Base-by-base conservation (phyloP, 2,888 invertebrate genomes). In the Ramazzottius varieornatus region DNA sequence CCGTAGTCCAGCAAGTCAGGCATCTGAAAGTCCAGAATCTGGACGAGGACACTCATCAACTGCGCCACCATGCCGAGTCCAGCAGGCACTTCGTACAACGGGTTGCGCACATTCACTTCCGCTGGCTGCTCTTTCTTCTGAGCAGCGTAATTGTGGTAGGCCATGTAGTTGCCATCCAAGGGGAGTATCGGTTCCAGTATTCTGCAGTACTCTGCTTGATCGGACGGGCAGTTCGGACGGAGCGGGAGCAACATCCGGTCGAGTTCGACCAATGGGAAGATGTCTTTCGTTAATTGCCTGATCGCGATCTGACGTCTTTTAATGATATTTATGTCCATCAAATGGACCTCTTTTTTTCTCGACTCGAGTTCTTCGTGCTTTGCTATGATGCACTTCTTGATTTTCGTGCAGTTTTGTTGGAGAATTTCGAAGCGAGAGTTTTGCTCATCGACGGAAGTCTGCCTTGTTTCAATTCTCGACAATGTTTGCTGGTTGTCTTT, bases 1-100 rank as follows among this genome's bases (percentile, higher is more conserved):
- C 54, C 54, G 24, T n/a, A 54, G 16, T 54, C 54, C 29, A 54
- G 16, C 54, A 54, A 29, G 24, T 54, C 54, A 4, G 54, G 54
- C 54, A 54, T 54, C 24, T 54, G 54, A 29, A 54, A 54, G 54
- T 54, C 29, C n/a, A 54, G 29, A 54, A 54, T 54, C 29, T 54
- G 54, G 8, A 54, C 29, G 16, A 54, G 29, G 16, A 54, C 54
- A 29, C 24, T 8, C 54, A 54, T 4, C 54, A 54, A 29, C 54
- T 54, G 54, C 29, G 54, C 54, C 13, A 29, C 29, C 54, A 54
- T 54, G 29, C 54, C 54, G 16, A 54, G 29, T 29, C 54, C 54
- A 4, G 54, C 54, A 8, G 54, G 54, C 29, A 54, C 54, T 29
- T 54, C 54, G 54, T 54, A 54, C 54, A 54, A 29, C 54, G 54